Evolutionary conservation across 1,140 invertebrate species (phyloP).

Genomic region (Calephelis nemesis): DNA sequence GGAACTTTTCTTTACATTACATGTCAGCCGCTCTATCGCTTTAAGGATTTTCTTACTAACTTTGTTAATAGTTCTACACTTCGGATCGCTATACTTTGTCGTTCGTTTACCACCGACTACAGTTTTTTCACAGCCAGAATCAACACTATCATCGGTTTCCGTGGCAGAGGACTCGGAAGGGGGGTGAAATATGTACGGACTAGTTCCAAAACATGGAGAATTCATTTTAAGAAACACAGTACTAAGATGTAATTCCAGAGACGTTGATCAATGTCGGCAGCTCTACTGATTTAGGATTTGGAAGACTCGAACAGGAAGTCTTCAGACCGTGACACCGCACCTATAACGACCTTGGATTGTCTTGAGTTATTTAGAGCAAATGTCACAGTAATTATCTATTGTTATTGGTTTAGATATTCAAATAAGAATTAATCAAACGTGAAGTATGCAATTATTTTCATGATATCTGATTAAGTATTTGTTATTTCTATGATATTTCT

Average conservation of each 20-base stretch:
- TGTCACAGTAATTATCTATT: slow-evolving; percentile 25
- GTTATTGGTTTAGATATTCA: slow-evolving; percentile 13
- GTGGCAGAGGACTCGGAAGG: slow-evolving; percentile 71
- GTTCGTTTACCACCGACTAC: slow-evolving; percentile 55
- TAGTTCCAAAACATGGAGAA: slow-evolving; percentile 59
- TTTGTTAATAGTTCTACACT: slow-evolving; percentile 72
- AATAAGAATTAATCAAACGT: neutral
- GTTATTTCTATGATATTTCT: too few species aligned
- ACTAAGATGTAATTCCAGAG: slow-evolving; percentile 5
- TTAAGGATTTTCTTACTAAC: slow-evolving; percentile 71
- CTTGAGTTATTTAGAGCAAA: slow-evolving; percentile 38
- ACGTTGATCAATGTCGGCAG: slow-evolving; percentile 48
- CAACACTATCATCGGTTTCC: slow-evolving; percentile 66
- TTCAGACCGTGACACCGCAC: slow-evolving; percentile 54
- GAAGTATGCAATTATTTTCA: neutral
- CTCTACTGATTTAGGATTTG: slow-evolving; percentile 48
- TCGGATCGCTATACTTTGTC: slow-evolving; percentile 67
- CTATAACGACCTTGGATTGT: slow-evolving; percentile 62
- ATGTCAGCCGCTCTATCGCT: slow-evolving; percentile 67
- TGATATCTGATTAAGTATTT: too few species aligned
- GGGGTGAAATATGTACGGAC: slow-evolving; percentile 68
- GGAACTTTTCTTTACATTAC: slow-evolving; percentile 59
- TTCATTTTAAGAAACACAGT: slow-evolving; percentile 45
- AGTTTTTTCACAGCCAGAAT: slow-evolving; percentile 63
- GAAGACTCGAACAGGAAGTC: slow-evolving; percentile 37